Evolutionary conservation across 2,113 vertebrate species (phyloP).

Genomic region (Pycnonotus jocosus): DNA sequence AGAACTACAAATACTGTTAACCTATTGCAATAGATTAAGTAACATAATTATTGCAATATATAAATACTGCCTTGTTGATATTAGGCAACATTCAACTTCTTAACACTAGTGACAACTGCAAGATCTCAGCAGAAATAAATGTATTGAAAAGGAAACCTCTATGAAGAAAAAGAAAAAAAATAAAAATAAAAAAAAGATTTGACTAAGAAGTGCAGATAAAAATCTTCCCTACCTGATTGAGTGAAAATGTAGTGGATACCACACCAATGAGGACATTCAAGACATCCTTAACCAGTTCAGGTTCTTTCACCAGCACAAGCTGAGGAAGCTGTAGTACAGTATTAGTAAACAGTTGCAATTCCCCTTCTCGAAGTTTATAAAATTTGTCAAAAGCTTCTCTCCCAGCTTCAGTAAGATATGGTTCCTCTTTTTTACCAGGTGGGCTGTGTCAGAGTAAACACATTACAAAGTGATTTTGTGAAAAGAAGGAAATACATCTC

Average conservation of each 20-base stretch:
- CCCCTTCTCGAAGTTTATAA: slow-evolving; percentile 83
- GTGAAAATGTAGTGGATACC: slow-evolving; percentile 86
- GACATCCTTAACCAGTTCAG: slow-evolving; percentile 86
- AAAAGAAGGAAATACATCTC: not conserved
- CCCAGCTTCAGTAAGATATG: slow-evolving; percentile 90
- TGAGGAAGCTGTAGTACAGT: slow-evolving; percentile 73
- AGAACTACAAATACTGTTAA: not conserved
- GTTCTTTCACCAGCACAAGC: slow-evolving; percentile 79
- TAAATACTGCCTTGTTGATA: not conserved
- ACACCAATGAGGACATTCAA: slow-evolving; percentile 94
- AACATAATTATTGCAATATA: not conserved
- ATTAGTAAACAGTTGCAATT: slow-evolving; percentile 79
- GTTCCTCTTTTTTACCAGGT: slow-evolving; percentile 87
- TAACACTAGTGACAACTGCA: not conserved
- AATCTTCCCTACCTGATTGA: slow-evolving; percentile 76
- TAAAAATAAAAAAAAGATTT: not conserved
- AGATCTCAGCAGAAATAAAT: not conserved
- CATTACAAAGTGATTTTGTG: not conserved
- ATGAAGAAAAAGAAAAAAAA: not conserved
- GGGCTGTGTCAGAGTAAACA: slow-evolving; percentile 71
- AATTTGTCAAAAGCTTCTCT: slow-evolving; percentile 91
- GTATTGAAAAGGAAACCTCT: not conserved
- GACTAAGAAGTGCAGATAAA: not conserved
- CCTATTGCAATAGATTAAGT: not conserved
- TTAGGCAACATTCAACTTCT: not conserved